These are phyloP conservation scores for Rhabdomys dilectus DNA, from an alignment of 2,113 vertebrate species.

Conservation along the genomic window DNA sequence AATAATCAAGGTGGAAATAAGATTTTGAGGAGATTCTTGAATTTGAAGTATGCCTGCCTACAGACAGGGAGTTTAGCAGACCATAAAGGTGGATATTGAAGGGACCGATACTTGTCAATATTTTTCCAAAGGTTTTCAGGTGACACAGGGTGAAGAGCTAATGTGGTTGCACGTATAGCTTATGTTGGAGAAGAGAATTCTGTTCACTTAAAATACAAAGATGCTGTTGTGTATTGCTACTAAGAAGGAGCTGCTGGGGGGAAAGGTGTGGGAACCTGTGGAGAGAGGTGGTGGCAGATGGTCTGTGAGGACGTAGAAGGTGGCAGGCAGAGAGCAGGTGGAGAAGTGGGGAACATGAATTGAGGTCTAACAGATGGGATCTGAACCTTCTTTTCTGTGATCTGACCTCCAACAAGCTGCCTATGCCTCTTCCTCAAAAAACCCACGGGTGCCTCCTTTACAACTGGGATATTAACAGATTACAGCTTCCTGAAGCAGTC, in stretches of 20 bases:
- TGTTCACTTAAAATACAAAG: not conserved
- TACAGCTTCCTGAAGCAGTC: not conserved
- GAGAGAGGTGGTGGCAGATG: not conserved
- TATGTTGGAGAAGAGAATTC: not conserved
- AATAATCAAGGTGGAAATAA: not conserved
- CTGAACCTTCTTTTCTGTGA: not conserved
- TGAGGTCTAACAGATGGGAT: not conserved
- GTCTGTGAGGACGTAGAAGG: not conserved
- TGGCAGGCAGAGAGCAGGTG: not conserved
- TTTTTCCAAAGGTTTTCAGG: not conserved
- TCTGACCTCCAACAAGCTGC: not conserved
- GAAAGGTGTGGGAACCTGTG: not conserved
- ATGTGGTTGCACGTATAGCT: not conserved
- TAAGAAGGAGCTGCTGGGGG: not conserved
- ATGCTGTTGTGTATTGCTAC: not conserved
- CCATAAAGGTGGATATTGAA: not conserved
- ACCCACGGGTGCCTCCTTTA: not conserved
- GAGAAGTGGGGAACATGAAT: not conserved
- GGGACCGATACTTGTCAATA: not conserved
- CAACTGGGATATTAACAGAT: not conserved
- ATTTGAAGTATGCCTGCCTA: not conserved
- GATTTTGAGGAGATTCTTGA: not conserved
- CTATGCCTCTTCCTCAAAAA: not conserved
- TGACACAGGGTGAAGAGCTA: not conserved
- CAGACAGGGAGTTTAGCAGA: not conserved